phyloP scores from a whole-genome alignment of 2,113 vertebrate species.

The Arvicanthis niloticus region DNA sequence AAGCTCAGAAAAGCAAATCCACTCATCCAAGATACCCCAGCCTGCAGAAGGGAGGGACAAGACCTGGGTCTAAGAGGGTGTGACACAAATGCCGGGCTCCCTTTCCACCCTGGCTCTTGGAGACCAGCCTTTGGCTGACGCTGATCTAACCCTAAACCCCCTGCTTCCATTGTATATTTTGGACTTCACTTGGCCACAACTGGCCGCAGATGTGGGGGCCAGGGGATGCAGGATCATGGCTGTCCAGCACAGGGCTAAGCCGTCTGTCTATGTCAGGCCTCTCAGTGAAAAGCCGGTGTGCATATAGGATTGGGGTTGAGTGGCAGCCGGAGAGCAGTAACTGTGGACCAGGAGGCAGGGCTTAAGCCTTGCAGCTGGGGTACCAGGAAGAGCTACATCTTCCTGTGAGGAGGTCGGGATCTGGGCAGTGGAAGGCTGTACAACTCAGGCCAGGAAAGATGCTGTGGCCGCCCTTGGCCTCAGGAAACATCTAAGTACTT shows the following conservation, averaged over 20 bases:
- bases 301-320: too few relatives aligned
- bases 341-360: not conserved
- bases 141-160: accelerated
- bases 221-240: not conserved
- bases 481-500: not conserved
- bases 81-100: not conserved
- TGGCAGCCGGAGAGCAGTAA: not conserved
- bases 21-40: accelerated
- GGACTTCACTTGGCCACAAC: too few relatives aligned
- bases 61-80: not conserved
- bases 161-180: accelerated
- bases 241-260: not conserved
- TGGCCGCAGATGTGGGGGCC: not conserved
- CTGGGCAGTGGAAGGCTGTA: too few relatives aligned
- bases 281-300: not conserved
- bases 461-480: not conserved
- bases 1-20: not conserved
- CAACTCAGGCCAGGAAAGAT: not conserved
- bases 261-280: not conserved
- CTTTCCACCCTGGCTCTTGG: not conserved
- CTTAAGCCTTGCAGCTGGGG: not conserved
- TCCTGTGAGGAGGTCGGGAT: not conserved
- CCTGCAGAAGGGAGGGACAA: not conserved
- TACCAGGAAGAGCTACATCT: not conserved
- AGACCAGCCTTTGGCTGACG: not conserved